These are phyloP conservation scores for Trochalopteron elliotii DNA, from an alignment of 2,113 vertebrate species.

Conservation along the genomic window DNA sequence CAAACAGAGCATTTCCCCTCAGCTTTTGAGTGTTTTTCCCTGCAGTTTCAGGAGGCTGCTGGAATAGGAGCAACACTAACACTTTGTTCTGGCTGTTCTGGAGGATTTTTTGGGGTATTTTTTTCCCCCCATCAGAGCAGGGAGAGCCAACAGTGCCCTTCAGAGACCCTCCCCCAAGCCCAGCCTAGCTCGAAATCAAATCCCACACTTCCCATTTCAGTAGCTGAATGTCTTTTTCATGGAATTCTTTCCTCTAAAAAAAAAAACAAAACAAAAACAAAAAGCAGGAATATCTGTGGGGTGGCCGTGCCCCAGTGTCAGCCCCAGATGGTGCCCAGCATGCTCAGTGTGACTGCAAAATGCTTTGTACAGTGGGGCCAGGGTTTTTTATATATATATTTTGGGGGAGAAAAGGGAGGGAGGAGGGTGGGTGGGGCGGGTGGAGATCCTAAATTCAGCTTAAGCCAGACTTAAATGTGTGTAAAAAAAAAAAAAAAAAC, in stretches of 20 bases:
- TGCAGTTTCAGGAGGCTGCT: neutral
- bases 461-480: slow-evolving; percentile 68
- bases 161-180: neutral
- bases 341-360: slow-evolving; percentile 70
- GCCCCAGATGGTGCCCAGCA: neutral
- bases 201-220: neutral
- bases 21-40: neutral
- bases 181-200: fast-evolving
- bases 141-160: neutral
- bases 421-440: slow-evolving; percentile 54
- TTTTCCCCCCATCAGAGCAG: neutral
- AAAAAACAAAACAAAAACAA: too few species aligned
- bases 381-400: slow-evolving; percentile 75
- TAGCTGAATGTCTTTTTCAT: neutral
- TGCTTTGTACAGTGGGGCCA: slow-evolving; percentile 75
- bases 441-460: slow-evolving; percentile 63
- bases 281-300: fast-evolving
- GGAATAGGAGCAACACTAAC: neutral
- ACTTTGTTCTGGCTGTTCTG: neutral
- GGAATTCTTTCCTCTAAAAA: neutral
- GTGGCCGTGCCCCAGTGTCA: neutral
- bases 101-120: neutral
- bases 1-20: neutral
- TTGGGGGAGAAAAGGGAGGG: neutral
- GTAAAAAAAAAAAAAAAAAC: too few species aligned